Evolutionary conservation across 1,140 invertebrate species (phyloP), one percentile per base, ranked within the genome.

Genomic region (Drosophila mayri): DNA sequence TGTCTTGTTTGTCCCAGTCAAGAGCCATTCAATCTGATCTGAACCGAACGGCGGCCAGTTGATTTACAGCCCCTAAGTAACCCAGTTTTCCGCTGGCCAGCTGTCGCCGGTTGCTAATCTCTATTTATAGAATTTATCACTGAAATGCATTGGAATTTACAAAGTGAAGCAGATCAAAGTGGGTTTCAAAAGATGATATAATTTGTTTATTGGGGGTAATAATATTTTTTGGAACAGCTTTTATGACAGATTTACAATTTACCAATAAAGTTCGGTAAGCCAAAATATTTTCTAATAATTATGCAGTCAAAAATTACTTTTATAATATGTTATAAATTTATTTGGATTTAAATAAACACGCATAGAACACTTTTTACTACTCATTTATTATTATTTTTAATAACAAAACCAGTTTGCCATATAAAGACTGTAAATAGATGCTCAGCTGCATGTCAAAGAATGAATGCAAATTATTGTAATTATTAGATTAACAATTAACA

Each of bases 81-180:
- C 84, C 84, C 77, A 88, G 84, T 90, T 90, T 70, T 49, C 30
- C 61, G 52, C 76, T 49, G 62, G 72, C 62, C 85, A 87, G 80
- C 85, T 84, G 83, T 70, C 60, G 22, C 22, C 38, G 40, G 66
- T 65, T 76, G 85, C 64, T 84, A 88, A 84, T 90, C 76, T 61
- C 65, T 90, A 88, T 84, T 81, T 84, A 88, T 88, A 90, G 82
- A 77, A 72, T 22, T 59, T 58, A 28, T 25, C 37, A 73, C 1
- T 49, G 60, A 57, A 59, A 18, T 71, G 82, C 65, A 76, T 47
- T 47, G 38, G 32, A 40, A 63, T 75, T 41, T 44, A n/a, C 38
- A n/a, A 58, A 16, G 2, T 70, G 18, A 32, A 49, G 16, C 38
- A 67, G 38, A 43, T 67, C 28, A 16, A 9, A 4, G 10, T 38